Base-by-base conservation (phyloP, 2,888 invertebrate genomes). In the Craniophora ligustri region DNA sequence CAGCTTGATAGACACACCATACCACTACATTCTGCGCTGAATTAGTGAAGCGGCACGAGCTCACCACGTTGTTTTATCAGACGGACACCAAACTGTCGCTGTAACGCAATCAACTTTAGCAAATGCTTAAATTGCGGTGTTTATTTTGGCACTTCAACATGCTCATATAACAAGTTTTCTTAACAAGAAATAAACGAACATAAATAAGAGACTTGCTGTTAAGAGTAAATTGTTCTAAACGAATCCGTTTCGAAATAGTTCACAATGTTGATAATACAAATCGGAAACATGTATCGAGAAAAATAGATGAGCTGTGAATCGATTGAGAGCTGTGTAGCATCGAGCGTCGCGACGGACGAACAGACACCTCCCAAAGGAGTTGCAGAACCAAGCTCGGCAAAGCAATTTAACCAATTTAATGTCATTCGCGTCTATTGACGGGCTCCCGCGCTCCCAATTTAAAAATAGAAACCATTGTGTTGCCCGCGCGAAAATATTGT, bases 331-430 rank as follows among this genome's bases (percentile, higher is more conserved):
- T 71, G 66, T 68, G 73, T 70, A 69, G 72, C 65, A 62, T 40
- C 42, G 60, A 67, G 60, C 68, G 66, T 61, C 69, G 76, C 73
- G 72, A 77, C 75, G 70, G 67, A 72, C 71, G 75, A 79, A 77
- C 71, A 79, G 78, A 77, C 84, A 81, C 80, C 82, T 89, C 90
- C 87, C 88, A 79, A 78, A 84, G 88, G 89, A 87, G 78, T 77
- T 77, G 84, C 86, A 84, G 82, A 84, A 82, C 85, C 84, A 83
- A 85, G 82, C 86, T 84, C 86, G 81, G 85, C 85, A 81, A 86
- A 91, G 88, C 90, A 91, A 91, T 92, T 91, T 88, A 89, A 88
- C 91, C 92, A 92, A 92, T 92, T 92, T 91, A 90, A 90, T 91
- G 86, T 91, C 88, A 87, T 91, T 88, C 89, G 83, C 78, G 79